Conservation (phyloP, 2,797 vertebrate species). For the Clamator glandarius region DNA sequence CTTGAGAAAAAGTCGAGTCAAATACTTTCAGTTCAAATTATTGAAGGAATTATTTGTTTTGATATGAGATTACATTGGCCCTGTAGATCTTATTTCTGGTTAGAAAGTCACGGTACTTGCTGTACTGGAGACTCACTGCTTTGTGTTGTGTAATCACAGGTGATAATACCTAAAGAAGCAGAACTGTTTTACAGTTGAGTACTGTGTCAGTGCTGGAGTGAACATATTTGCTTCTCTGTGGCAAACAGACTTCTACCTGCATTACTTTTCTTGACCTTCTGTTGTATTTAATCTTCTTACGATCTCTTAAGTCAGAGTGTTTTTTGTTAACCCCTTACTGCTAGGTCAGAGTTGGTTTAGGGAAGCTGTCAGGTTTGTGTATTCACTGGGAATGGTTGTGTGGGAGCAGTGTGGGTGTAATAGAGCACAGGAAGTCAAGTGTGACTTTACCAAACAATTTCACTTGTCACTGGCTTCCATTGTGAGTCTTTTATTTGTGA, state of each 20-base stretch:
- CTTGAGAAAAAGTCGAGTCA: background rate
- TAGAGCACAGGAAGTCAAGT: background rate
- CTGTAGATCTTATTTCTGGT: background rate
- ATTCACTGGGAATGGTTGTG: background rate
- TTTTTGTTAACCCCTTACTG: slow-evolving; percentile 9
- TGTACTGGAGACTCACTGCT: background rate
- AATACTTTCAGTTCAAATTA: background rate
- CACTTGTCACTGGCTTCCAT: background rate
- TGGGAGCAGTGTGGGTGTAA: background rate
- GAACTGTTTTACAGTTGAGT: background rate
- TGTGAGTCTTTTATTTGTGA: background rate
- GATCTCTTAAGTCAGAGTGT: slow-evolving; percentile 37
- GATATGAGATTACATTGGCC: background rate
- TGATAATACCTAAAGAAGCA: background rate
- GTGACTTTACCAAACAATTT: background rate
- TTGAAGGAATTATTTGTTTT: background rate
- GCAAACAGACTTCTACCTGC: background rate
- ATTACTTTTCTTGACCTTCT: slow-evolving; percentile 16
- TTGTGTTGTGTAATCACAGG: background rate
- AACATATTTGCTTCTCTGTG: background rate
- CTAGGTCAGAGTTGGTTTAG: background rate
- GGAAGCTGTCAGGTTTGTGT: background rate
- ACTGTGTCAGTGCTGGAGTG: background rate
- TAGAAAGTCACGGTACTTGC: background rate
- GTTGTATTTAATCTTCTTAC: slow-evolving; percentile 63